Evolutionary conservation across 2,113 vertebrate genomes (phyloP).

Genomic region (Phoenicopterus ruber): DNA sequence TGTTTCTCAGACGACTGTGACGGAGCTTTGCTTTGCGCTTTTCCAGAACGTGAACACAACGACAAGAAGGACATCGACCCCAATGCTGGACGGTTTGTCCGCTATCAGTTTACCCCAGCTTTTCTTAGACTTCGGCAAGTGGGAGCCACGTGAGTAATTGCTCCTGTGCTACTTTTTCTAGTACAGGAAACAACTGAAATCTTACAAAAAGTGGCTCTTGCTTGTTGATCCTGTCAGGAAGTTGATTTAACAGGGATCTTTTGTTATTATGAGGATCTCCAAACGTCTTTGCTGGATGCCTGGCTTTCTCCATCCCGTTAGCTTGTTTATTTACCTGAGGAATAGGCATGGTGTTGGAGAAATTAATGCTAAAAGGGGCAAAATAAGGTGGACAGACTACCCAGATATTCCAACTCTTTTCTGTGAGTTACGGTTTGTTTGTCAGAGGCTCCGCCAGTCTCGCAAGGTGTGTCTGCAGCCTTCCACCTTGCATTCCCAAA

Average conservation of each 20-base stretch:
- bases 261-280: background rate
- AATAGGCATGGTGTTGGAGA: background rate
- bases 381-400: background rate
- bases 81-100: constrained; percentile 92
- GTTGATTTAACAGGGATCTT: background rate
- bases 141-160: constrained; percentile 92
- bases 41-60: constrained; percentile 79
- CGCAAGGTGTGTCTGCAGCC: background rate
- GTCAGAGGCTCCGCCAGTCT: background rate
- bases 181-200: background rate
- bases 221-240: background rate
- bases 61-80: constrained; percentile 88
- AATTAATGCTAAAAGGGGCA: background rate
- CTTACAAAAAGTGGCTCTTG: background rate
- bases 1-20: background rate
- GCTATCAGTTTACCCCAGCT: constrained; percentile 97
- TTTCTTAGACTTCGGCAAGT: constrained; percentile 94
- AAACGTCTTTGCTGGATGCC: background rate
- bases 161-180: background rate
- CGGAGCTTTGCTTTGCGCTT: background rate
- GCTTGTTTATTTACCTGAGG: background rate
- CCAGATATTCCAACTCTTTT: background rate
- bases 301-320: background rate
- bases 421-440: background rate
- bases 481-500: background rate